Base-by-base conservation (phyloP, 2,888 invertebrate species). In the Tethea ocularis region DNA sequence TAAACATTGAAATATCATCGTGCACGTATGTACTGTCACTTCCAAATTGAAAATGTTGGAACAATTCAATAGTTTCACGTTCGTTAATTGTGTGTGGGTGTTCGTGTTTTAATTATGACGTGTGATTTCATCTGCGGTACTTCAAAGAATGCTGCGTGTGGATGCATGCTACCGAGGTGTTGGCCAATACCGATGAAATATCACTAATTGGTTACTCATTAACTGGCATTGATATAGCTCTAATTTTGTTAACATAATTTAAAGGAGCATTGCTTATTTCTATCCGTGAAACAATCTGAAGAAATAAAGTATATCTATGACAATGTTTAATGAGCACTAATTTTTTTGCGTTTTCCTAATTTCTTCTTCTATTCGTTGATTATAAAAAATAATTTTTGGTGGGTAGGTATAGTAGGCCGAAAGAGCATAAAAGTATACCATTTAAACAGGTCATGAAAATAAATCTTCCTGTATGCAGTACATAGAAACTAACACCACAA, bases 131-230 rank as follows among this genome's bases (percentile, higher is more conserved):
- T 60, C 52, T 60, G n/a, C n/a, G 22, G 4, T 17, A 38, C 52
- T 24, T 11, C 29, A 22, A 62, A 62, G 65, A 65, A 67, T 67
- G 57, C 59, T 46, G 61, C 60, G 59, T 63, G 63, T 15, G n/a
- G 41, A 5, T 41, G 41, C 17, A 13, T 36, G 51, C 5, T 54
- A 29, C 53, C 52, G 56, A 46, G 26, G 26, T 22, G 46, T 46
- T 15, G 17, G 41, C 2, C 46, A 52, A 56, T 38, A 20, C 17
- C 52, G 52, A 52, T 52, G 59, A 59, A 59, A 59, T 41, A 29
- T 52, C 29, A 20, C 55, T 52, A 36, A 36, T 59, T 41, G 22
- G 20, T 41, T 56, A 38, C 17, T n/a, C 41, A 58, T 52, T 58
- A 52, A 2, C 20, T 46, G 46, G 20, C 20, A 46, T 46, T 46